Evolutionary conservation across 2,888 invertebrate species (phyloP).

Genomic region (Mayetiola destructor): DNA sequence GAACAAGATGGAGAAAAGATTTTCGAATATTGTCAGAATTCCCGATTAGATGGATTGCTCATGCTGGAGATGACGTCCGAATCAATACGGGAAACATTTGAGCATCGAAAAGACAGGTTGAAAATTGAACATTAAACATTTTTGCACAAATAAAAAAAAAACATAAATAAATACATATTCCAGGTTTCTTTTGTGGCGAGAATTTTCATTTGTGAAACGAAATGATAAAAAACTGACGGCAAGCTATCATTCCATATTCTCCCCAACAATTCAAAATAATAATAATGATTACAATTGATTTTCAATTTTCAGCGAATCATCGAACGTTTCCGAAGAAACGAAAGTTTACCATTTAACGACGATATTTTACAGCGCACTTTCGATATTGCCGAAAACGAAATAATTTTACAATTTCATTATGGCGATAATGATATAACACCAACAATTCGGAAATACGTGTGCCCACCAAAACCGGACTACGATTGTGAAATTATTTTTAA

Average conservation of each 20-base stretch:
- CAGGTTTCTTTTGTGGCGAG: slow-evolving; percentile 20
- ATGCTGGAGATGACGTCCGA: slow-evolving; percentile 41
- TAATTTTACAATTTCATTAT: slow-evolving; percentile 33
- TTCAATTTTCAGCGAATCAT: slow-evolving; percentile 37
- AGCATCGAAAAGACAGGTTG: slow-evolving; percentile 39
- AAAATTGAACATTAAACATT: no score
- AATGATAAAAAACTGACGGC: not conserved
- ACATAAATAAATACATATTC: slow-evolving; percentile 12
- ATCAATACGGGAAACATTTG: slow-evolving; percentile 43
- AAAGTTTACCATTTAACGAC: slow-evolving; percentile 38
- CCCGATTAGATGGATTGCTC: slow-evolving; percentile 56
- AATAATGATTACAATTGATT: no score
- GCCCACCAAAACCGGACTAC: slow-evolving; percentile 55
- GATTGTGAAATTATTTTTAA: slow-evolving; percentile 50
- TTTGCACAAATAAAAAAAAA: not conserved
- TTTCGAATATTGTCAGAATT: slow-evolving; percentile 31
- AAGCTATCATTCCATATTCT: no score
- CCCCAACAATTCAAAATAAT: slow-evolving; percentile 2
- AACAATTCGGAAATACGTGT: slow-evolving; percentile 45
- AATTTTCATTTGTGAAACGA: slow-evolving; percentile 17
- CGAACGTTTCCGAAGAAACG: slow-evolving; percentile 49
- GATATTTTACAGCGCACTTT: slow-evolving; percentile 55
- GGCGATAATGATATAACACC: slow-evolving; percentile 30
- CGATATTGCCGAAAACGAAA: slow-evolving; percentile 40
- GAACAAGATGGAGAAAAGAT: slow-evolving; percentile 25